Conservation (phyloP, 2,888 invertebrate genomes). For the Pollenia labialis region DNA sequence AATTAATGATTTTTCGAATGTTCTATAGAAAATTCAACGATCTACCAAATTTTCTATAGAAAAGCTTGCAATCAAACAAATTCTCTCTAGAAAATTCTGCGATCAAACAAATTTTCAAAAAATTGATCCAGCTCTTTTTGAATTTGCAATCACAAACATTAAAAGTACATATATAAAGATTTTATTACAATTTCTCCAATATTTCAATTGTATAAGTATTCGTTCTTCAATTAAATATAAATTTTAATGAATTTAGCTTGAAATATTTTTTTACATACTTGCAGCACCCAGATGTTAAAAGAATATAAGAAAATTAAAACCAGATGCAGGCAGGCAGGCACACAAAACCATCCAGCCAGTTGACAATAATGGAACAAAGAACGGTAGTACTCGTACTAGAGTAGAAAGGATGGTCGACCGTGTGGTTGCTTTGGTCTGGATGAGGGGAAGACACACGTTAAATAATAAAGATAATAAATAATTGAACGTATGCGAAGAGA, state of each 20-base stretch:
- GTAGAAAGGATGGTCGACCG: not conserved
- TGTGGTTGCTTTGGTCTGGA: not conserved
- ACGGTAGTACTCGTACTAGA: not conserved
- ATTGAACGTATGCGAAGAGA: conserved; percentile 59
- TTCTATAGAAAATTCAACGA: no score
- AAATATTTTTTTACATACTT: conserved; percentile 12
- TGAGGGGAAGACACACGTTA: conserved; percentile 20
- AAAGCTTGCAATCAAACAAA: no score
- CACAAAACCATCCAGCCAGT: not conserved
- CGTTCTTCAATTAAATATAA: not conserved
- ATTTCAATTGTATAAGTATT: no score
- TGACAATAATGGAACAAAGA: conserved; percentile 50
- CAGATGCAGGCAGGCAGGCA: conserved; percentile 63
- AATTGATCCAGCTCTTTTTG: no score
- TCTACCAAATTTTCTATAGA: no score
- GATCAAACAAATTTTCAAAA: no score
- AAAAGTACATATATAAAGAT: no score
- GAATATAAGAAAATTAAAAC: conserved; percentile 60
- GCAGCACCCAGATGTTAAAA: conserved; percentile 54
- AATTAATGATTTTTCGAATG: no score
- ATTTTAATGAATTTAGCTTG: conserved; percentile 49
- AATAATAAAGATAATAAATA: conserved; percentile 58
- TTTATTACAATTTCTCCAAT: no score
- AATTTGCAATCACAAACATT: no score
- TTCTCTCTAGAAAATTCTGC: no score